These are phyloP conservation scores for Dastarcus helophoroides DNA, from an alignment of 2,888 invertebrate species.

Conservation along the genomic window DNA sequence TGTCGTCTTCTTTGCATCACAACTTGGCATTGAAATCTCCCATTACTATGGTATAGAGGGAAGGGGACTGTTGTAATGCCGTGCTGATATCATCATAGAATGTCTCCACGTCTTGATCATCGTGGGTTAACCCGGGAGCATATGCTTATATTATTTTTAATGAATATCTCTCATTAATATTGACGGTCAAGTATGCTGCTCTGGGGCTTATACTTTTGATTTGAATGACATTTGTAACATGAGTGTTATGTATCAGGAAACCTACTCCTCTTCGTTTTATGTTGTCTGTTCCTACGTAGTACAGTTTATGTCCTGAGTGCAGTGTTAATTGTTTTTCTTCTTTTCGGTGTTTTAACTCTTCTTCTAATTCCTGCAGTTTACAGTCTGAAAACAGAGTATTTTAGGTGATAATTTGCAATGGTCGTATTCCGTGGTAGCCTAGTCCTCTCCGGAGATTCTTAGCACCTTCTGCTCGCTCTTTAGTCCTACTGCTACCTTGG, in stretches of 20 bases:
- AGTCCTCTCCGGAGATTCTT: constrained; percentile 2
- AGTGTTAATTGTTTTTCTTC: constrained; percentile 3
- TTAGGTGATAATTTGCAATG: constrained; percentile 4
- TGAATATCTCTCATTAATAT: neutral
- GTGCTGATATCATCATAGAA: no score
- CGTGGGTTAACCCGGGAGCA: constrained; percentile 2
- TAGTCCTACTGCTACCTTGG: constrained; percentile 7
- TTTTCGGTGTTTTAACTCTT: constrained; percentile 3
- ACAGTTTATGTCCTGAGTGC: constrained; percentile 1
- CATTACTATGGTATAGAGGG: no score
- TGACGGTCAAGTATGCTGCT: neutral
- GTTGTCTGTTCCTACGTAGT: constrained; percentile 1
- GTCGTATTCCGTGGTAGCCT: constrained; percentile 5
- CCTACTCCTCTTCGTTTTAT: constrained; percentile 5
- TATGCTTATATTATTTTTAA: constrained; percentile 3
- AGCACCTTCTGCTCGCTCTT: constrained; percentile 4
- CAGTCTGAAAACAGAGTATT: constrained; percentile 2
- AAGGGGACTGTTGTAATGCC: constrained; percentile 2
- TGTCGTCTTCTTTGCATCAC: no score
- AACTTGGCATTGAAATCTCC: no score
- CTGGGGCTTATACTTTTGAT: constrained; percentile 2
- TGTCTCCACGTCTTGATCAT: constrained; percentile 3
- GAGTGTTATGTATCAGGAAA: constrained; percentile 4
- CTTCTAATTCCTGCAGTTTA: constrained; percentile 6
- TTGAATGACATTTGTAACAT: constrained; percentile 1